Percentiles rank a stretch among this genome's conserved stretches.
phyloP scores from a whole-genome alignment of 1,140 invertebrate species.

The Psilanteris sp. region DNA sequence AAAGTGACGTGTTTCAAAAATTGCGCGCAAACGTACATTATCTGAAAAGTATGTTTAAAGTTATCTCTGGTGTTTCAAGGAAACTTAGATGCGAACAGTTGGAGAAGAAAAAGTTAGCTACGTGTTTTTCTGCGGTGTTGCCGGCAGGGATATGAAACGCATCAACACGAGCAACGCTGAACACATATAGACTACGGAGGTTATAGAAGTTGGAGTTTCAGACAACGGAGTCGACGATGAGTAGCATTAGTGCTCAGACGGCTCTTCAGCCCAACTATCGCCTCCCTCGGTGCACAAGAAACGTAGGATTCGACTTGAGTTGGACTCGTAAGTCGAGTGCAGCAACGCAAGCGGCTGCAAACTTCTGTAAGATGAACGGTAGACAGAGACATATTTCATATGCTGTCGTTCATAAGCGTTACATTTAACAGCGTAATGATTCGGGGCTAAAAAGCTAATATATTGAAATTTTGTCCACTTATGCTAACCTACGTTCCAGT shows the following conservation, averaged over 20 bases:
- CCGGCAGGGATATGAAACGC: not conserved
- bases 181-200: constrained; percentile 24
- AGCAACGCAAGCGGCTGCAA: constrained; percentile 8
- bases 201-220: constrained; percentile 61
- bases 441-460: not conserved
- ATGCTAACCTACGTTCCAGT: too few species aligned
- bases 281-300: constrained; percentile 24
- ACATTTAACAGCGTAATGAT: constrained; percentile 5
- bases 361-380: constrained; percentile 13
- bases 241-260: constrained; percentile 64
- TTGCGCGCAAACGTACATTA: constrained; percentile 26
- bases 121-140: constrained; percentile 22
- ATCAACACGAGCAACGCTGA: not conserved
- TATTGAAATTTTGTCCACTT: too few species aligned
- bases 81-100: constrained; percentile 32
- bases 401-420: constrained; percentile 4
- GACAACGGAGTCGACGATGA: constrained; percentile 66
- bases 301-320: constrained; percentile 16
- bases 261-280: constrained; percentile 61
- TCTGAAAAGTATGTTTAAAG: constrained; percentile 41
- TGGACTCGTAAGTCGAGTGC: constrained; percentile 22
- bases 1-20: constrained; percentile 36
- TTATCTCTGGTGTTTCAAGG: constrained; percentile 26
- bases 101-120: constrained; percentile 26
- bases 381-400: constrained; percentile 21